A percentile compares a stretch with the other conserved stretches of the same genome.
Conservation (phyloP, 2,797 vertebrate genomes). For the Acrossocheilus fasciatus region DNA sequence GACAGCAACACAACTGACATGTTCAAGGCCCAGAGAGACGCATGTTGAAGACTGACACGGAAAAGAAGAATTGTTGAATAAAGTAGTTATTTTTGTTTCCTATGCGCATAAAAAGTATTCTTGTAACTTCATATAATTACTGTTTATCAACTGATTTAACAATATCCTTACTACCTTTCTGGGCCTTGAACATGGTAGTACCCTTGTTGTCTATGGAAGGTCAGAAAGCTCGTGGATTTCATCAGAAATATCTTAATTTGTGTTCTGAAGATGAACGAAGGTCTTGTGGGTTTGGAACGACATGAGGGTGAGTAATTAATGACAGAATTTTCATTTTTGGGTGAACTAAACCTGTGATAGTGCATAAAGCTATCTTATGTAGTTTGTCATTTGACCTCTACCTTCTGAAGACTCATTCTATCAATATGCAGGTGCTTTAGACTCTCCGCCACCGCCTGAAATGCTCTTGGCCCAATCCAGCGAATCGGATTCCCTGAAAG, state of each 20-base stretch:
- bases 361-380: neutral
- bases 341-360: neutral
- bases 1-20: neutral
- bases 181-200: neutral
- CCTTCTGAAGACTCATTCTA: constrained; percentile 81
- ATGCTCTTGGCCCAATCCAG: constrained; percentile 72
- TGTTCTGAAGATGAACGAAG: neutral
- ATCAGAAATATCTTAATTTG: neutral
- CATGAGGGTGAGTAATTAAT: neutral
- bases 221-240: neutral
- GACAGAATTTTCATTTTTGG: neutral
- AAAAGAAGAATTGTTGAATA: too few relatives aligned
- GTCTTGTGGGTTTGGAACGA: neutral
- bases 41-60: neutral
- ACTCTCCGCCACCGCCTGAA: constrained; percentile 76
- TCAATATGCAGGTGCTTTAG: constrained; percentile 88
- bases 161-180: neutral
- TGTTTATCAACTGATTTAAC: neutral
- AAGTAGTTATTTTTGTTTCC: neutral
- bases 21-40: neutral
- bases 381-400: constrained; percentile 55
- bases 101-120: neutral
- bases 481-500: constrained; percentile 84
- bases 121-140: neutral
- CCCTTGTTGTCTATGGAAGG: neutral